phyloP scores from a whole-genome alignment of 2,888 invertebrate genomes.

The Eugnorisma glareosa region DNA sequence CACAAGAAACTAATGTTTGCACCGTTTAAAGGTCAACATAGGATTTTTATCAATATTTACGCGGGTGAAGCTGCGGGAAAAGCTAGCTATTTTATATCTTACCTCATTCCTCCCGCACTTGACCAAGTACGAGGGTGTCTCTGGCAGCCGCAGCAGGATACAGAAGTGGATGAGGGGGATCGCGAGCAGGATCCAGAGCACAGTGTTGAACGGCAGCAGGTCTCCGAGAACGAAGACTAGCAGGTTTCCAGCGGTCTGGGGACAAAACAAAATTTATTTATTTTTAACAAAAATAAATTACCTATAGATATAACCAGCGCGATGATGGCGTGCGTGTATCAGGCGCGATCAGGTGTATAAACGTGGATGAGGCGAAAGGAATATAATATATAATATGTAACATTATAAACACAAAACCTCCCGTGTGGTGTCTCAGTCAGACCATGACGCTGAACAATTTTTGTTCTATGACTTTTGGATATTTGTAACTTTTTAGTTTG shows the following conservation, averaged over 20 bases:
- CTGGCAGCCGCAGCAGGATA: constrained; percentile 81
- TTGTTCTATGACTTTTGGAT: too few relatives aligned
- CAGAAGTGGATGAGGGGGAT: constrained; percentile 86
- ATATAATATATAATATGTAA: background rate
- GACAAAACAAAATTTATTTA: constrained; percentile 25
- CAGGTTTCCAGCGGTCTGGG: constrained; percentile 85
- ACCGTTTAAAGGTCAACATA: too few relatives aligned
- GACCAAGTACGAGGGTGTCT: constrained; percentile 85
- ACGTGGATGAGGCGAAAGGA: background rate
- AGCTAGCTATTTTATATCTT: constrained; percentile 22
- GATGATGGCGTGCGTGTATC: background rate
- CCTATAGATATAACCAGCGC: too few relatives aligned
- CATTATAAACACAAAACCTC: too few relatives aligned
- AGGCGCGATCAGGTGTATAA: background rate
- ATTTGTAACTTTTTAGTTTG: too few relatives aligned
- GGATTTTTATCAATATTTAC: background rate
- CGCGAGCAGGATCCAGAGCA: constrained; percentile 85
- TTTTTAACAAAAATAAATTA: too few relatives aligned
- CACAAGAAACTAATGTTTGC: too few relatives aligned
- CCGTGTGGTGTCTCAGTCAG: too few relatives aligned
- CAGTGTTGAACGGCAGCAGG: constrained; percentile 80
- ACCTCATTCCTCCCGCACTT: constrained; percentile 85
- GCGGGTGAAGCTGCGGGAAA: background rate
- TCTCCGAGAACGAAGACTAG: constrained; percentile 85
- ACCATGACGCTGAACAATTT: too few relatives aligned